A percentile compares a stretch with the other conserved stretches of the same genome.
Conservation (phyloP, 2,888 invertebrate genomes). For the Phaonia tiefii region DNA sequence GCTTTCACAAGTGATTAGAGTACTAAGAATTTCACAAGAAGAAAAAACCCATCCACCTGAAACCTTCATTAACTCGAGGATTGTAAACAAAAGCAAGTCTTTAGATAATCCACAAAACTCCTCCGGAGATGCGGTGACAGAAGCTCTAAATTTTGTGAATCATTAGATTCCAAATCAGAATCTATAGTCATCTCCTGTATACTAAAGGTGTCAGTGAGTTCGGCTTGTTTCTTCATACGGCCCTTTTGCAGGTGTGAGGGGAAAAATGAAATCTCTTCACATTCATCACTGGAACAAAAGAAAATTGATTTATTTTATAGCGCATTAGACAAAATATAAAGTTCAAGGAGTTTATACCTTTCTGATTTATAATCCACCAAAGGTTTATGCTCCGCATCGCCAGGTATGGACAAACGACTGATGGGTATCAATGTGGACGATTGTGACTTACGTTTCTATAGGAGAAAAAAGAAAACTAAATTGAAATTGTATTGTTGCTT, state of each 20-base stretch:
- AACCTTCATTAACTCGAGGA: constrained; percentile 71
- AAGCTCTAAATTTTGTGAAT: constrained; percentile 79
- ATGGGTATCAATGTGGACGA: constrained; percentile 79
- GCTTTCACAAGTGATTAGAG: constrained; percentile 1
- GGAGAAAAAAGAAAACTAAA: constrained; percentile 5
- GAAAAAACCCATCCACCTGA: constrained; percentile 58
- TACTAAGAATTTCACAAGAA: background rate
- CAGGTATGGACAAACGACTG: constrained; percentile 79
- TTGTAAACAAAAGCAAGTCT: constrained; percentile 74
- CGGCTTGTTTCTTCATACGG: constrained; percentile 75
- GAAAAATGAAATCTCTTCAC: constrained; percentile 80
- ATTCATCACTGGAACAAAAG: constrained; percentile 74
- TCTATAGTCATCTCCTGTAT: constrained; percentile 81
- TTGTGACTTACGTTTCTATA: constrained; percentile 78
- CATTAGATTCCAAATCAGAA: constrained; percentile 79
- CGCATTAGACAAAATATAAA: background rate
- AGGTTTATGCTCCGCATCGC: constrained; percentile 77
- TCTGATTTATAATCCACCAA: constrained; percentile 80
- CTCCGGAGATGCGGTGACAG: constrained; percentile 77
- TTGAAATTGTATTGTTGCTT: background rate
- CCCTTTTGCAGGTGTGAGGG: constrained; percentile 74
- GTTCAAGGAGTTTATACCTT: constrained; percentile 66
- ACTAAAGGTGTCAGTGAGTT: constrained; percentile 80
- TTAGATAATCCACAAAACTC: constrained; percentile 74
- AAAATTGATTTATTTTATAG: constrained; percentile 4